phyloP scores from a whole-genome alignment of 2,888 invertebrate species.

The Cheilosia variabilis region DNA sequence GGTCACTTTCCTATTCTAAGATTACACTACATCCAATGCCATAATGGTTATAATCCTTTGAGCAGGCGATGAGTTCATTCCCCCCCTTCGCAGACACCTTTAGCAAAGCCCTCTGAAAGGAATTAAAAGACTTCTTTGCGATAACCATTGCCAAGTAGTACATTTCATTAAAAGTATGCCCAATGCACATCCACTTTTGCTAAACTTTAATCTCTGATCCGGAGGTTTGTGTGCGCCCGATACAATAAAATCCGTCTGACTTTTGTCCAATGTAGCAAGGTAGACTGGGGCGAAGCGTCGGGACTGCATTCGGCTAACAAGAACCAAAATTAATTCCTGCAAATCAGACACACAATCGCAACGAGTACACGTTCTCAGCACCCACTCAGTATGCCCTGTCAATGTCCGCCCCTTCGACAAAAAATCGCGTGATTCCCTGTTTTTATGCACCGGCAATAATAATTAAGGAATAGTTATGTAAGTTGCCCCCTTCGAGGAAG shows the following conservation, averaged over 20 bases:
- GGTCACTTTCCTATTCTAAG: not conserved
- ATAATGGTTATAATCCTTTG: constrained; percentile 7
- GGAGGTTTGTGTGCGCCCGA: constrained; percentile 9
- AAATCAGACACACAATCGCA: constrained; percentile 68
- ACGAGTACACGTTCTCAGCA: constrained; percentile 19
- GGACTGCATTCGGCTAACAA: constrained; percentile 27
- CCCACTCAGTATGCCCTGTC: not conserved
- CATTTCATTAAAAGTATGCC: constrained; percentile 17
- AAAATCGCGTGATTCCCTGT: constrained; percentile 69
- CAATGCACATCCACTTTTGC: constrained; percentile 4
- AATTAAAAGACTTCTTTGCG: constrained; percentile 20
- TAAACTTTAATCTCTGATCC: constrained; percentile 29
- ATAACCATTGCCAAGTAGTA: constrained; percentile 34
- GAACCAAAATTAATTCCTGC: constrained; percentile 60
- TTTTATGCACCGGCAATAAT: constrained; percentile 64
- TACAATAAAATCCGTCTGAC: constrained; percentile 49
- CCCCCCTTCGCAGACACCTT: not conserved
- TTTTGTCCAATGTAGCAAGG: constrained; percentile 15
- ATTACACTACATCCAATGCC: not conserved
- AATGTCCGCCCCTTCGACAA: constrained; percentile 47
- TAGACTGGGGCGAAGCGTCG: not conserved
- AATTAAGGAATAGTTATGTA: constrained; percentile 67
- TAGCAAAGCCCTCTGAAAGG: not conserved
- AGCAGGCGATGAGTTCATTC: constrained; percentile 8
- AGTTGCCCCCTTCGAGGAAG: constrained; percentile 4